phyloP scores from a whole-genome alignment of 2,888 invertebrate species.

The Nymphalis urticae region DNA sequence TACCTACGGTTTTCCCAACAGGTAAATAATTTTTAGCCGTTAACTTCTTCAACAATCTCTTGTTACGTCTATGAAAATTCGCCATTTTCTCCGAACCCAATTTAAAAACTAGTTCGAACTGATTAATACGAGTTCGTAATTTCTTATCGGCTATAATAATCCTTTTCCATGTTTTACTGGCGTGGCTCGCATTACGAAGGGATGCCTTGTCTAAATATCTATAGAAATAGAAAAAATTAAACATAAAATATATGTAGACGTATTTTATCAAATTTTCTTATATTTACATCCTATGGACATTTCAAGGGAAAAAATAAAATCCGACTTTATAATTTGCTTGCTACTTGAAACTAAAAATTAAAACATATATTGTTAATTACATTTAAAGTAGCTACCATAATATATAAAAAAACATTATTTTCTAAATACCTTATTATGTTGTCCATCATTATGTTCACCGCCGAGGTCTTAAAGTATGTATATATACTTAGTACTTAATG shows the following conservation, averaged over 20 bases:
- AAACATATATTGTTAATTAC: too few species aligned
- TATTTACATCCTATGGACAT: too few species aligned
- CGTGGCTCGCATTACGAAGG: conserved; percentile 52
- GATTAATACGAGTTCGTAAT: conserved; percentile 56
- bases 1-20: conserved; percentile 50
- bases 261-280: too few species aligned
- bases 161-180: conserved; percentile 55
- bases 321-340: not conserved
- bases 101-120: conserved; percentile 57
- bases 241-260: not conserved
- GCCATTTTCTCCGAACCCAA: conserved; percentile 61
- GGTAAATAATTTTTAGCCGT: conserved; percentile 54
- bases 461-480: too few species aligned
- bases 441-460: too few species aligned
- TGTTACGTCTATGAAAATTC: conserved; percentile 55
- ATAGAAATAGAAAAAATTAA: conserved; percentile 24
- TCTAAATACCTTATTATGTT: too few species aligned
- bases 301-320: not conserved
- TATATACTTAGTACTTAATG: too few species aligned
- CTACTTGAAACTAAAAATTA: too few species aligned
- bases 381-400: too few species aligned
- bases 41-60: conserved; percentile 47
- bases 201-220: conserved; percentile 64
- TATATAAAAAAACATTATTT: too few species aligned
- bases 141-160: conserved; percentile 59